Percentiles rank a stretch among this genome's conserved stretches.
Conservation (phyloP, 2,113 vertebrate species). For the Athene noctua region DNA sequence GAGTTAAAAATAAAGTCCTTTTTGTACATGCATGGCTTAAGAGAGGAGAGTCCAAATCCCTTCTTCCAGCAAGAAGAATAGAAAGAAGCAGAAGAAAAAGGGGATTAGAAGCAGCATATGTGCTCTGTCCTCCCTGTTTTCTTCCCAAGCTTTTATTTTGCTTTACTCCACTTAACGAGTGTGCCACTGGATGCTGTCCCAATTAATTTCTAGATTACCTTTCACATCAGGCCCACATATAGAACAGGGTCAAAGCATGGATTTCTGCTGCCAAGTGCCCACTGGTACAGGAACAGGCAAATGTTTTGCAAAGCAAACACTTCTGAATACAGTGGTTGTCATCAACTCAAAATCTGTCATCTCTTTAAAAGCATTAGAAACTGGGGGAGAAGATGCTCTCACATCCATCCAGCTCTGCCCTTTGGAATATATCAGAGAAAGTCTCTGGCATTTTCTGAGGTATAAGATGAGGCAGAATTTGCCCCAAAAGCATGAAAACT, state of each 20-base stretch:
- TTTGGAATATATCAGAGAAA: background rate
- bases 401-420: background rate
- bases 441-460: background rate
- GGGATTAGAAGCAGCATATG: slow-evolving; percentile 40
- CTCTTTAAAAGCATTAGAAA: slow-evolving; percentile 54
- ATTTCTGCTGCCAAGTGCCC: background rate
- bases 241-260: background rate
- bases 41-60: slow-evolving; percentile 47
- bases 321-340: background rate
- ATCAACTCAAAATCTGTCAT: background rate
- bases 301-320: background rate
- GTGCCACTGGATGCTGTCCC: background rate
- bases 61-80: slow-evolving; percentile 29
- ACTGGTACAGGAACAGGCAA: background rate
- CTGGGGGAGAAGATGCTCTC: background rate
- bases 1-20: slow-evolving; percentile 61
- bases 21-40: slow-evolving; percentile 42
- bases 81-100: slow-evolving; percentile 41
- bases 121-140: slow-evolving; percentile 14
- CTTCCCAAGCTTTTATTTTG: background rate
- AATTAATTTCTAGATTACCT: background rate
- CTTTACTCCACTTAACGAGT: background rate
- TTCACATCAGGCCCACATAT: background rate
- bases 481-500: background rate
- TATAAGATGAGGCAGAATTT: background rate